phyloP scores from a whole-genome alignment of 2,888 invertebrate genomes.

The Noctuana brunneofusca region DNA sequence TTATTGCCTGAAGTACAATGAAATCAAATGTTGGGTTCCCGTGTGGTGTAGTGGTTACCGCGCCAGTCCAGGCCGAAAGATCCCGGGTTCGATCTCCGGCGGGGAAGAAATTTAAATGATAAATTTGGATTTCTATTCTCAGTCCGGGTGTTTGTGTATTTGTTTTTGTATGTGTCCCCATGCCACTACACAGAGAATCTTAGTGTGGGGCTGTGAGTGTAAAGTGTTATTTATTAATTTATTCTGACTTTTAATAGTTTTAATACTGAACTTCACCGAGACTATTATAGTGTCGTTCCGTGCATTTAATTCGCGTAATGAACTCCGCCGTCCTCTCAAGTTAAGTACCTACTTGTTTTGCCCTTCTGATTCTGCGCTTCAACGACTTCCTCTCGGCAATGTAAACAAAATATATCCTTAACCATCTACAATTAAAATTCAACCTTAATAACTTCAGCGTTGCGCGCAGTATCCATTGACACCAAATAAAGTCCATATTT shows the following conservation, averaged over 20 bases:
- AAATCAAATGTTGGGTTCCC: too few species aligned
- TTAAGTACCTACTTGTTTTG: slow-evolving; percentile 21
- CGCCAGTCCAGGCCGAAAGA: too few species aligned
- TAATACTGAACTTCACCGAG: neutral
- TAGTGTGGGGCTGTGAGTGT: too few species aligned
- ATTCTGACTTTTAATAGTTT: neutral
- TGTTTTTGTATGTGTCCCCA: too few species aligned
- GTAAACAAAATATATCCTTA: slow-evolving; percentile 33
- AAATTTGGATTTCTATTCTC: too few species aligned
- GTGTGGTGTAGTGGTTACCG: too few species aligned
- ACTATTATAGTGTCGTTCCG: neutral
- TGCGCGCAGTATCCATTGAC: neutral
- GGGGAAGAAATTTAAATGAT: too few species aligned
- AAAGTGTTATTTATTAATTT: too few species aligned
- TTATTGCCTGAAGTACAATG: too few species aligned
- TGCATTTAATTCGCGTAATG: slow-evolving; percentile 24
- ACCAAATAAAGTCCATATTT: slow-evolving; percentile 3
- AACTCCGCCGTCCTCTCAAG: slow-evolving; percentile 22
- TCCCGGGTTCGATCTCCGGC: too few species aligned
- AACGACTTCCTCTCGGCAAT: slow-evolving; percentile 23
- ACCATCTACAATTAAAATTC: slow-evolving; percentile 3
- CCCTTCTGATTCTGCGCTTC: slow-evolving; percentile 18
- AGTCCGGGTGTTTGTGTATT: too few species aligned
- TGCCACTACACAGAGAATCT: too few species aligned
- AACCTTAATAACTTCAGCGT: neutral